Evolutionary conservation across 1,140 invertebrate species (phyloP).

Genomic region (Camponotus vicinus): DNA sequence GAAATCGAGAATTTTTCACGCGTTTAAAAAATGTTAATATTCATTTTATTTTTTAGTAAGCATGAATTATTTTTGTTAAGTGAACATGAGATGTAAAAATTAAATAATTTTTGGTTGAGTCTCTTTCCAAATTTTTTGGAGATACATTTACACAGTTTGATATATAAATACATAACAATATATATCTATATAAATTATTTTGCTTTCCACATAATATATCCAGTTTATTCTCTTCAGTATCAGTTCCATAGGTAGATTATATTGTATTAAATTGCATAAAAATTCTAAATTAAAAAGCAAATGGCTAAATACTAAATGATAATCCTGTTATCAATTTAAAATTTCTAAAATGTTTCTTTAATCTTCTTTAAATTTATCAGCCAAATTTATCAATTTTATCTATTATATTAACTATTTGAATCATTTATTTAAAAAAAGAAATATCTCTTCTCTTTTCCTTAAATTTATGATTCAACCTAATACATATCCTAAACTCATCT

Average conservation of each 20-base stretch:
- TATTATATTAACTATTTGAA: too few species aligned
- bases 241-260: background rate
- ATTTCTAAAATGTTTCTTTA: too few species aligned
- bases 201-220: slow-evolving; percentile 71
- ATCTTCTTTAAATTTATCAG: too few species aligned
- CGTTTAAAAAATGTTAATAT: slow-evolving; percentile 4
- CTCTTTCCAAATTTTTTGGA: too few species aligned
- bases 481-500: background rate
- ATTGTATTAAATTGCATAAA: background rate
- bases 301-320: too few species aligned
- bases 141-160: background rate
- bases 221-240: background rate
- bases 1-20: background rate
- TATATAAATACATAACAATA: background rate
- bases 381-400: too few species aligned
- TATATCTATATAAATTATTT: slow-evolving; percentile 38
- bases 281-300: too few species aligned
- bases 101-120: background rate
- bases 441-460: background rate
- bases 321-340: too few species aligned
- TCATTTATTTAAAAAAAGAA: slow-evolving; percentile 1
- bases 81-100: slow-evolving; percentile 25
- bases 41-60: slow-evolving; percentile 26
- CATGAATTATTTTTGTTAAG: slow-evolving; percentile 46
- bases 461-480: background rate